These are phyloP conservation scores for Oryzias sinensis DNA, from an alignment of 2,797 vertebrate species.

Conservation along the genomic window DNA sequence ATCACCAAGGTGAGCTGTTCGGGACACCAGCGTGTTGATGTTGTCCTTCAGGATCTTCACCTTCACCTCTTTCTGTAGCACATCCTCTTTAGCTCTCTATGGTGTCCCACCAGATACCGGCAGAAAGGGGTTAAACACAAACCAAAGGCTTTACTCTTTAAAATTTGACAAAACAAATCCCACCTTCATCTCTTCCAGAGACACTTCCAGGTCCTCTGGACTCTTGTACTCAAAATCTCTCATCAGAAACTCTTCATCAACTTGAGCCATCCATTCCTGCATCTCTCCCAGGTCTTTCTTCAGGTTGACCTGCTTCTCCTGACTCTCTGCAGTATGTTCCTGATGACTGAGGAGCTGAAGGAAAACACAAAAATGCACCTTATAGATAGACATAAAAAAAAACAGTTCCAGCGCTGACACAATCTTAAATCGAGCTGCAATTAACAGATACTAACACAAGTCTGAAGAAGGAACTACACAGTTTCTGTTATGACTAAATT, in stretches of 20 bases:
- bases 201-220: constrained; percentile 90
- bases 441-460: too few species aligned
- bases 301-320: constrained; percentile 90
- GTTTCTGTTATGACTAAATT: too few species aligned
- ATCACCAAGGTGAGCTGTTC: constrained; percentile 76
- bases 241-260: constrained; percentile 96
- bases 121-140: not conserved
- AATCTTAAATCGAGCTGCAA: not conserved
- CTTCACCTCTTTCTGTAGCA: constrained; percentile 96
- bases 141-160: not conserved
- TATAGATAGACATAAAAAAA: not conserved
- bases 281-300: constrained; percentile 97
- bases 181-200: constrained; percentile 98
- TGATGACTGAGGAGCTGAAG: constrained; percentile 86
- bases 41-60: constrained; percentile 98
- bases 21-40: constrained; percentile 86
- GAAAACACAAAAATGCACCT: not conserved
- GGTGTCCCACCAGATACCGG: constrained; percentile 9
- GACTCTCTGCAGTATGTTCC: constrained; percentile 84
- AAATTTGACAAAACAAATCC: not conserved
- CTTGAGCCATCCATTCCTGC: constrained; percentile 97
- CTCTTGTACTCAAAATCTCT: constrained; percentile 97
- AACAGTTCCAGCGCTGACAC: not conserved
- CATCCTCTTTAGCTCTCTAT: constrained; percentile 97
- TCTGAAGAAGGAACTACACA: too few species aligned